Base-by-base conservation (phyloP, 2,113 vertebrate species). In the Hippocampus comes region DNA sequence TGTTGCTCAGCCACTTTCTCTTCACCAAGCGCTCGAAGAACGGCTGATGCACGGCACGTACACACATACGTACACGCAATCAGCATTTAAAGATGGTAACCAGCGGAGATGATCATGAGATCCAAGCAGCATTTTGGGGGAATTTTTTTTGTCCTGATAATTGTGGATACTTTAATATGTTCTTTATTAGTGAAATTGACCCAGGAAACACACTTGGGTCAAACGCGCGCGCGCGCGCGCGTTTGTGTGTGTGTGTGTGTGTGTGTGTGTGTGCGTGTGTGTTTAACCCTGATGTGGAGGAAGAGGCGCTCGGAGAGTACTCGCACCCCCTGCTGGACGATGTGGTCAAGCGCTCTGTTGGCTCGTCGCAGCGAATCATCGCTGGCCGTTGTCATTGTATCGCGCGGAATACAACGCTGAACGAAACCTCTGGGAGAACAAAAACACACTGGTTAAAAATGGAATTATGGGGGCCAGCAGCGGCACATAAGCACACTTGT, bases 21-120 rank as follows among this genome's bases (percentile, higher is more conserved):
- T 95, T 94, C 90, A 97, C 94, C 84, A 98, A 90, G 7, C 95
- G 95, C 68, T 90, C 91, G 20, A 95, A 96, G 77, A 92, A 88
- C 0, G 93, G 94, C 94, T 96, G 83, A 18, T 5, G 48, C 25
- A 63, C 0, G 7, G 18, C 48, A 51, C 17, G 15, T 15, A 49
- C 17, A 49, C 12, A 73, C 23, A 56, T 5, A 67, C 23, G 15
- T 23, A 67, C 42, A 67, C 65, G 20, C 46, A 48, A 43, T 42
- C 21, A 64, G 12, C 25, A 49, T 49, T 49, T 17, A 49, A 49
- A 49, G 15, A 49, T 49, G 48, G 48, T 18, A 1, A 18, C 5
- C 5, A 49, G 1, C 17, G 1, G 15, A 15, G 49, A 7, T 51
- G 6, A 8, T 51, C 49, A 51, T 20, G 18, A 51, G 49, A 51